Percentiles rank a stretch among this genome's conserved stretches.
Evolutionary conservation across 2,797 vertebrate genomes (phyloP).

Genomic region (Takifugu rubripes): DNA sequence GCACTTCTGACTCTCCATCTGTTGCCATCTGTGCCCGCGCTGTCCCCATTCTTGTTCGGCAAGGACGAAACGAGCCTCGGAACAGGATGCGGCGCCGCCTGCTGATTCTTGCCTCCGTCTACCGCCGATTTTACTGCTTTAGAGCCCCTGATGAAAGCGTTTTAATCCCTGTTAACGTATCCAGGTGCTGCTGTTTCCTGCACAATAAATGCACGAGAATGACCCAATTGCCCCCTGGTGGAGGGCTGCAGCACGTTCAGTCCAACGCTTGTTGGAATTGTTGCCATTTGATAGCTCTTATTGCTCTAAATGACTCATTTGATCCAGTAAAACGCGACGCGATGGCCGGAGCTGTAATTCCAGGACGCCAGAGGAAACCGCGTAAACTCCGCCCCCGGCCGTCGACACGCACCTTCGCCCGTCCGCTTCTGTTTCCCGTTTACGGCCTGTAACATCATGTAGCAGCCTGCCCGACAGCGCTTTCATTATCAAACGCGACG

Average conservation of each 20-base stretch:
- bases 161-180: no score
- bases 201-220: no score
- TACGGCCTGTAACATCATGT: slow-evolving; percentile 59
- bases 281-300: no score
- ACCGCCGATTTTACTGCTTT: no score
- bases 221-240: no score
- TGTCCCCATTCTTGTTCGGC: slow-evolving; percentile 64
- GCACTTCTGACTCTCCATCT: slow-evolving; percentile 76
- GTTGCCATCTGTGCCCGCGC: slow-evolving; percentile 75
- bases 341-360: slow-evolving; percentile 32
- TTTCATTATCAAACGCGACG: slow-evolving; percentile 56
- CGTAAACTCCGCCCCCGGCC: slow-evolving; percentile 34
- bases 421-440: slow-evolving; percentile 30
- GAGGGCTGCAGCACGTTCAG: no score
- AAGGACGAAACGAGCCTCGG: slow-evolving; percentile 42
- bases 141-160: no score
- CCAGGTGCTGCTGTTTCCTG: no score
- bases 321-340: no score
- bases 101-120: slow-evolving; percentile 57
- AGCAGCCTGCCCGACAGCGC: slow-evolving; percentile 64
- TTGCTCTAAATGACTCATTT: no score
- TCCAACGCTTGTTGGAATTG: no score
- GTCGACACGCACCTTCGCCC: slow-evolving; percentile 25
- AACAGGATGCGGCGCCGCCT: slow-evolving; percentile 45
- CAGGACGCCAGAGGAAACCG: slow-evolving; percentile 49